Conservation (phyloP, 2,888 invertebrate species). For the Ferrisia virgata region DNA sequence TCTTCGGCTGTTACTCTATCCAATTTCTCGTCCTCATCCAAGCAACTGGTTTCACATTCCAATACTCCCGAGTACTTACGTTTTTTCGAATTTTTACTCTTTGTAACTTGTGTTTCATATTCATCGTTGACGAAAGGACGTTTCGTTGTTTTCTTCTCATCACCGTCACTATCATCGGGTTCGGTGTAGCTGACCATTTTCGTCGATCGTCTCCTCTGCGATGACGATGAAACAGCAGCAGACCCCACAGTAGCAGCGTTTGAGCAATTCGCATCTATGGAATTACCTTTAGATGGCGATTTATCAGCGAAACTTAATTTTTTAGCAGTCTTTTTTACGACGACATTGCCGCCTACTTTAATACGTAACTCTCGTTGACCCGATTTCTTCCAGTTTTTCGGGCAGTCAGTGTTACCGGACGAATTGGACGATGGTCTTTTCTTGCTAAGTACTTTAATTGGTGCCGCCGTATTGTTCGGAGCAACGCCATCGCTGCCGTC, state of each 20-base stretch:
- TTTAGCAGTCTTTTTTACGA: constrained; percentile 10
- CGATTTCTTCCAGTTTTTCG: neutral
- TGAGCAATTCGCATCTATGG: neutral
- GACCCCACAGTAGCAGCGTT: no score
- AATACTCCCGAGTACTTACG: neutral
- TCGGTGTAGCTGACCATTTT: neutral
- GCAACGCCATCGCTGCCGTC: neutral
- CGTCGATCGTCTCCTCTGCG: neutral
- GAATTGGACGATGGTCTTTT: neutral
- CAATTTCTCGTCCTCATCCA: neutral
- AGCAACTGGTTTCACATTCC: neutral
- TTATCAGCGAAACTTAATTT: neutral
- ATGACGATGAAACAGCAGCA: neutral
- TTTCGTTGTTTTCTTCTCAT: neutral
- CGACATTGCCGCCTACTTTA: neutral
- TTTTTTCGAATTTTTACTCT: neutral
- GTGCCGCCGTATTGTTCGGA: neutral
- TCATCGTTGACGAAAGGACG: neutral
- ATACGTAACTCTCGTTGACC: neutral
- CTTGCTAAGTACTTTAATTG: neutral
- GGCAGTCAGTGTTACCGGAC: neutral
- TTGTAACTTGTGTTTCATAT: neutral
- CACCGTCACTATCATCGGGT: neutral
- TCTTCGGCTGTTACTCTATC: neutral
- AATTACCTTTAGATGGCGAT: neutral